A percentile compares a stretch with the other conserved stretches of the same genome.
These are phyloP conservation scores for Fratercula arctica DNA, from an alignment of 2,797 vertebrate species.

Conservation along the genomic window DNA sequence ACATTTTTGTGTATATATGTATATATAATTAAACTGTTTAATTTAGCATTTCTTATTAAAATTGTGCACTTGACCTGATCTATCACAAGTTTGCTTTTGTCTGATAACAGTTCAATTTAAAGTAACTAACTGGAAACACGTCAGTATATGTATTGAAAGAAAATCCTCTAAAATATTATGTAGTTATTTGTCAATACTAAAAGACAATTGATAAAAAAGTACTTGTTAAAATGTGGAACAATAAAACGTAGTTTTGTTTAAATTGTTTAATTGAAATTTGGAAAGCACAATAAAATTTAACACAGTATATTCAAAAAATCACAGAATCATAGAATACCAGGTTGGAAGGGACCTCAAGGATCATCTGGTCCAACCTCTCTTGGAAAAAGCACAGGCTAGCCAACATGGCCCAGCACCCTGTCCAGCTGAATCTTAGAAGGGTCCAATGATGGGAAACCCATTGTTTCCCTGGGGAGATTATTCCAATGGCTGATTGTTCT, in stretches of 20 bases:
- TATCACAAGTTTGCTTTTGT: neutral
- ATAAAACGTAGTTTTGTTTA: neutral
- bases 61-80: neutral
- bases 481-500: neutral
- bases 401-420: neutral
- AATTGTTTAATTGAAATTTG: neutral
- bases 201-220: neutral
- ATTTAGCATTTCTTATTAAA: neutral
- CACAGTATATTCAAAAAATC: neutral
- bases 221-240: neutral
- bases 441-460: neutral
- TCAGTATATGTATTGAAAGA: neutral
- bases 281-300: neutral
- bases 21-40: neutral
- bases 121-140: neutral
- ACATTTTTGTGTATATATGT: neutral
- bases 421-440: neutral
- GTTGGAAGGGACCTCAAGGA: neutral
- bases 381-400: neutral
- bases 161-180: neutral
- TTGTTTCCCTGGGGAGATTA: accelerated
- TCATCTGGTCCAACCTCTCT: neutral
- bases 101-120: neutral
- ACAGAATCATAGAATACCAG: neutral
- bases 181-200: neutral